Percentiles rank a stretch among this genome's conserved stretches.
Conservation (phyloP, 2,797 vertebrate genomes). For the Erethizon dorsatum region DNA sequence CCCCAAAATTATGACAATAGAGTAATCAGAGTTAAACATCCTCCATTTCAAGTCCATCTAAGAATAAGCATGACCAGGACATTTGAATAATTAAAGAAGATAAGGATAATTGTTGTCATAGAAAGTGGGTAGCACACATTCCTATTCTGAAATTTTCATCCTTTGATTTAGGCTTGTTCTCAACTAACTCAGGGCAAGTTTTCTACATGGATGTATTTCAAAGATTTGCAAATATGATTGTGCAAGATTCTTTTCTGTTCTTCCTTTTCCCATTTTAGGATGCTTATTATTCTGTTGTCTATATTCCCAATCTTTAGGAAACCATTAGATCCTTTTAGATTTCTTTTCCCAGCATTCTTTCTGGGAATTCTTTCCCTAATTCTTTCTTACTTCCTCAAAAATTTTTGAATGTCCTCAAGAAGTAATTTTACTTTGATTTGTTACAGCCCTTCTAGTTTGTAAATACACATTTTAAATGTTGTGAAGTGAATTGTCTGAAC, state of each 20-base stretch:
- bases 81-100: not conserved
- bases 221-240: not conserved
- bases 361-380: not conserved
- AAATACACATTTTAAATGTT: not conserved
- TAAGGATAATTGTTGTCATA: not conserved
- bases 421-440: not conserved
- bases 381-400: not conserved
- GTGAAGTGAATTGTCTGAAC: not conserved
- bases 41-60: not conserved
- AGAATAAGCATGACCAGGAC: not conserved
- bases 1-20: not conserved
- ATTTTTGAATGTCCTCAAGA: not conserved
- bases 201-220: not conserved
- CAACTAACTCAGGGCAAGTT: rapidly evolving
- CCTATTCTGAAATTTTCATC: not conserved
- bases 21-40: not conserved
- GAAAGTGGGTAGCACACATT: not conserved
- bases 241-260: not conserved
- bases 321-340: not conserved
- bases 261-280: not conserved
- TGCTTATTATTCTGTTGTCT: not conserved
- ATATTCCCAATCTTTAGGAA: not conserved
- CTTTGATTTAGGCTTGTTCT: not conserved
- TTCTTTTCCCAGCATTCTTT: not conserved
- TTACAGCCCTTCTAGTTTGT: not conserved